These are phyloP conservation scores for Orestias chungarensis DNA, from an alignment of 2,797 vertebrate genomes.

Conservation along the genomic window DNA sequence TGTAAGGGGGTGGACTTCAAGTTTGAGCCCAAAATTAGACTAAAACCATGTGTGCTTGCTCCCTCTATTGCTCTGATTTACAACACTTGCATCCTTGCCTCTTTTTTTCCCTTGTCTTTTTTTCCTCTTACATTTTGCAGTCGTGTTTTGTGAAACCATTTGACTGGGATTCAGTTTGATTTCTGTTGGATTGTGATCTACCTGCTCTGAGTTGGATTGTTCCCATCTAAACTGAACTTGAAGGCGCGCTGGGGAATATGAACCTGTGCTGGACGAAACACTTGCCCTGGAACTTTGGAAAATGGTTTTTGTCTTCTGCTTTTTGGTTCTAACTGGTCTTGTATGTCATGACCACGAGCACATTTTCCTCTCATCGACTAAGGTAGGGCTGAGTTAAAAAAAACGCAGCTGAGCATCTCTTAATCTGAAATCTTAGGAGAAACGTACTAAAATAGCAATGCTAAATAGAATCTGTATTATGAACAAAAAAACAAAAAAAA, in stretches of 20 bases:
- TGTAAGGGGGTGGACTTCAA: not conserved
- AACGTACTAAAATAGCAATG: not conserved
- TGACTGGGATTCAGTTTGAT: constrained; percentile 31
- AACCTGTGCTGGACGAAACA: constrained; percentile 21
- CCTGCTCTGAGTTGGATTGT: constrained; percentile 1
- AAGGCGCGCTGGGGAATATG: constrained; percentile 12
- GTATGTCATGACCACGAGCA: constrained; percentile 55
- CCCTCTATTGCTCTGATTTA: constrained; percentile 28
- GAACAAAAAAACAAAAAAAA: not conserved
- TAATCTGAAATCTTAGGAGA: not conserved
- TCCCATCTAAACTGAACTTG: not conserved
- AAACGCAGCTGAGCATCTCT: not conserved
- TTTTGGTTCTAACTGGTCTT: constrained; percentile 15
- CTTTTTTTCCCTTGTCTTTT: constrained; percentile 50
- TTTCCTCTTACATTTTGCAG: constrained; percentile 56
- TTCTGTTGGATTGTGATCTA: constrained; percentile 7
- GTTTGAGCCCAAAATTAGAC: constrained; percentile 25
- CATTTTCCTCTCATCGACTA: constrained; percentile 43
- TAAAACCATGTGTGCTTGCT: constrained; percentile 71
- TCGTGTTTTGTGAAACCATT: constrained; percentile 52
- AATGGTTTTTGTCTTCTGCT: constrained; percentile 8
- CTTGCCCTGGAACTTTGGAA: not conserved
- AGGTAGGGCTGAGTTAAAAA: constrained; percentile 53
- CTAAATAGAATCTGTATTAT: not conserved
- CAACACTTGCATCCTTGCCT: constrained; percentile 53